Conservation (phyloP, 30 jellyfish, hydroid and myxozoan species). For the Clytia hemisphaerica region DNA sequence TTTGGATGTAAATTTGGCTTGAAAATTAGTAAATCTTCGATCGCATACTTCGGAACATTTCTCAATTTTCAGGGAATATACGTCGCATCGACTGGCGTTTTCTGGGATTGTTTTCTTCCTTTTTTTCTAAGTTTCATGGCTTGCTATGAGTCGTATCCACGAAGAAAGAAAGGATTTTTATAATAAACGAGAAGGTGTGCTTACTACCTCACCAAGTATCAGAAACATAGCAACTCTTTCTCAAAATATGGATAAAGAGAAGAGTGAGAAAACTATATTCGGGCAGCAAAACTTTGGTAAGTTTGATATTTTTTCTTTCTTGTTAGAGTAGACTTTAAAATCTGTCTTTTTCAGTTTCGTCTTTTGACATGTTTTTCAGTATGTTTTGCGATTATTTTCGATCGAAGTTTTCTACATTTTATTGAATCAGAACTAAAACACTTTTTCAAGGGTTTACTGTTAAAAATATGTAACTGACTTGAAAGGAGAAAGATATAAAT, state of each 20-base stretch:
- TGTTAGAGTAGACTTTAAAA: not conserved
- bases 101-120: not conserved
- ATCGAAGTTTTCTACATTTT: not conserved
- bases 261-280: slow-evolving; percentile 48
- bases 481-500: not conserved
- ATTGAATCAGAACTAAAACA: not conserved
- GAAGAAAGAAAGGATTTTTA: slow-evolving; percentile 81
- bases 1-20: not conserved
- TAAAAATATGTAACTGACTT: not conserved
- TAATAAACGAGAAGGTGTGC: slow-evolving; percentile 78
- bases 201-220: slow-evolving; percentile 53
- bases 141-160: slow-evolving; percentile 96
- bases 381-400: not conserved
- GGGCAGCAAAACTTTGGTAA: slow-evolving; percentile 67
- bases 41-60: not conserved
- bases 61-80: not conserved
- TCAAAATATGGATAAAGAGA: slow-evolving; percentile 73
- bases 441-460: not conserved
- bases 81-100: not conserved
- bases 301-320: not conserved
- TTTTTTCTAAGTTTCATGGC: slow-evolving; percentile 34
- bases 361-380: not conserved
- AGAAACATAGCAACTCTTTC: slow-evolving; percentile 42
- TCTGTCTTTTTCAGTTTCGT: not conserved
- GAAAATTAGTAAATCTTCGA: not conserved